These are phyloP conservation scores for Pogonomyrmex barbatus DNA, from an alignment of 1,140 invertebrate species.

Conservation along the genomic window DNA sequence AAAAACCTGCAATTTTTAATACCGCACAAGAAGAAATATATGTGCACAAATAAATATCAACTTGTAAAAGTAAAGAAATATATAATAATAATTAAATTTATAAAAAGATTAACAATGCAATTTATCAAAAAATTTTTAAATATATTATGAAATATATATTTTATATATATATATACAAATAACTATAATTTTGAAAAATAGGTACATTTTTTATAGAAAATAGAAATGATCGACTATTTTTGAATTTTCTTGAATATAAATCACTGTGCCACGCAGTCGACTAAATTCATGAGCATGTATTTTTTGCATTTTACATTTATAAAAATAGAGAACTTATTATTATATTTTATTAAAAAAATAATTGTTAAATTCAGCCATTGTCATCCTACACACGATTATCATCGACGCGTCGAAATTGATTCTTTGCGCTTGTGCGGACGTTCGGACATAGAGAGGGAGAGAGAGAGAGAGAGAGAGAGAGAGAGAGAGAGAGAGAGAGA, in stretches of 20 bases:
- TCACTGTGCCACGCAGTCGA: too few species aligned
- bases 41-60: background rate
- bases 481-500: too few species aligned
- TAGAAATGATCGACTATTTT: too few species aligned
- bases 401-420: background rate
- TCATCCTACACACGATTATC: background rate
- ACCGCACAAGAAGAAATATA: background rate
- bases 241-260: too few species aligned
- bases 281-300: too few species aligned
- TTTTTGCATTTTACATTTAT: background rate
- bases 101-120: too few species aligned
- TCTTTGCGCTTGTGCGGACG: conserved; percentile 34
- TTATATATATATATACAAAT: too few species aligned
- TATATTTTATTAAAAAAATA: background rate
- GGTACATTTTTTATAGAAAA: too few species aligned
- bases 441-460: background rate
- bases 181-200: too few species aligned
- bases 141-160: too few species aligned
- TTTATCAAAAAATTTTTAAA: too few species aligned
- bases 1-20: background rate
- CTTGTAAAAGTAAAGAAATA: background rate
- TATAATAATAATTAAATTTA: too few species aligned
- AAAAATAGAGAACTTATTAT: background rate
- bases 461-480: background rate
- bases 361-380: background rate